phyloP scores from a whole-genome alignment of 53 echinoderm and acorn worm genomes.

The Patiria pectinifera region DNA sequence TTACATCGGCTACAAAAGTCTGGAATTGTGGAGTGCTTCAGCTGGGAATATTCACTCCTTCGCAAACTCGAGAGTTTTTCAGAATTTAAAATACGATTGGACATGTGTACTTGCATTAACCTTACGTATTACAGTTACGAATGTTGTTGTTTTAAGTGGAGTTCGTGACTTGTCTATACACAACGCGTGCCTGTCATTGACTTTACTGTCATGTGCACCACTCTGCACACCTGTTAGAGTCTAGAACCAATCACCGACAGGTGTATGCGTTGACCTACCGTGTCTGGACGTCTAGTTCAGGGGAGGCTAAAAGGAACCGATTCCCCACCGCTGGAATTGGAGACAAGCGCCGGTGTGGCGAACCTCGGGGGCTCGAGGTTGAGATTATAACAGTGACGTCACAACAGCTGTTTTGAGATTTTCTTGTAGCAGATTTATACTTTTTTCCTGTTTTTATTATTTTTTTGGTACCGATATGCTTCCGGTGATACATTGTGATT shows the following conservation, averaged over 20 bases:
- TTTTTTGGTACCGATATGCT: neutral
- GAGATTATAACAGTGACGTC: neutral
- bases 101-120: no score
- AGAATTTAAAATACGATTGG: no score
- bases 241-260: neutral
- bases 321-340: neutral
- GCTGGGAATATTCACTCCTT: neutral
- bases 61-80: neutral
- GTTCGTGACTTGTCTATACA: no score
- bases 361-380: neutral
- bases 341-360: neutral
- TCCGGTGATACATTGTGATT: neutral
- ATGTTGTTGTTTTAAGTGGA: no score
- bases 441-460: neutral
- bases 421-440: neutral
- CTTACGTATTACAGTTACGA: no score
- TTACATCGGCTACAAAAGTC: neutral
- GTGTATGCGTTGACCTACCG: neutral
- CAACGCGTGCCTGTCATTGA: no score
- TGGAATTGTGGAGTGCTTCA: neutral
- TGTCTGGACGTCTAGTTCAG: neutral
- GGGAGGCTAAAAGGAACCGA: neutral
- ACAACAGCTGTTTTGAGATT: neutral
- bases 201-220: neutral
- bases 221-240: neutral